phyloP scores from a whole-genome alignment of 1,140 invertebrate species.

The Popillia japonica region DNA sequence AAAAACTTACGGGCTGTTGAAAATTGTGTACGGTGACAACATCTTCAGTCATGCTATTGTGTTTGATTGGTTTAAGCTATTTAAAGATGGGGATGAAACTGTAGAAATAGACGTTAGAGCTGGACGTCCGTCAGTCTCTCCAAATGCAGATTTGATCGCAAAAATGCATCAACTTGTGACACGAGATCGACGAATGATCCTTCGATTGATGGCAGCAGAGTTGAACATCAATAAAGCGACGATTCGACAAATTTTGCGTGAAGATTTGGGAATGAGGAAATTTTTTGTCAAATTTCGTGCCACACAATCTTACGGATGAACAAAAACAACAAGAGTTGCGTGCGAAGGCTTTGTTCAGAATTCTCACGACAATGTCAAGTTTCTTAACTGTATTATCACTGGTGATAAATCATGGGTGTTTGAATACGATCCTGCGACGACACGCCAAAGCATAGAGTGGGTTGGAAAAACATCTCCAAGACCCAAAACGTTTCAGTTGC shows the following conservation, averaged over 20 bases:
- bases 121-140: neutral
- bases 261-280: neutral
- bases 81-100: neutral
- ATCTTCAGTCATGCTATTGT: neutral
- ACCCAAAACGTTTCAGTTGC: neutral
- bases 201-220: neutral
- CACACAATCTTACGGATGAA: neutral
- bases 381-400: neutral
- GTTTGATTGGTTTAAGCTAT: neutral
- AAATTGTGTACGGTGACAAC: neutral
- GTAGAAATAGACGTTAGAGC: neutral
- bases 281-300: neutral
- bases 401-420: neutral
- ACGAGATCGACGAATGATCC: neutral
- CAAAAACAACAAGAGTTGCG: neutral
- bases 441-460: neutral
- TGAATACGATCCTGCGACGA: neutral
- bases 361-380: neutral
- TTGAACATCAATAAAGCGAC: neutral
- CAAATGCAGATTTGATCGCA: neutral
- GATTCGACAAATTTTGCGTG: conserved; percentile 24
- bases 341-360: neutral
- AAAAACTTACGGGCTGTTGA: neutral
- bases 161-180: neutral
- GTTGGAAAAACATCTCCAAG: neutral